These are phyloP conservation scores for Sitodiplosis mosellana DNA, from an alignment of 1,140 invertebrate genomes.

Conservation along the genomic window DNA sequence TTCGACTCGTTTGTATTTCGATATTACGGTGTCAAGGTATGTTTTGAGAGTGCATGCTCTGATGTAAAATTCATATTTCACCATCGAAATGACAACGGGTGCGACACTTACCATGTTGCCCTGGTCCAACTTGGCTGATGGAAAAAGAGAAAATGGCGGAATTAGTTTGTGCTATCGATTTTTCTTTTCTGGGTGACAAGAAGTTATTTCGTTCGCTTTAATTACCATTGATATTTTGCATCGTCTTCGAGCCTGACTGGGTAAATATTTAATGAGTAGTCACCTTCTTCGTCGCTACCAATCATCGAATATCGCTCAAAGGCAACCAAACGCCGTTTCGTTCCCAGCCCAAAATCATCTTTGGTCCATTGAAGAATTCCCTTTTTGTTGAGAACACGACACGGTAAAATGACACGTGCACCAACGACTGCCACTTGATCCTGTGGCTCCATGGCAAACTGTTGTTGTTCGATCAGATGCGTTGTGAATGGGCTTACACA, in stretches of 20 bases:
- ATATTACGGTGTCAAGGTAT: neutral
- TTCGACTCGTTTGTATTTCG: neutral
- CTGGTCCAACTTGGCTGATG: slow-evolving; percentile 21
- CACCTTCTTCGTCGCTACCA: slow-evolving; percentile 58
- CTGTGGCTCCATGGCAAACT: slow-evolving; percentile 68
- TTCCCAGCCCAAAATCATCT: slow-evolving; percentile 65
- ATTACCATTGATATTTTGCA: slow-evolving; percentile 58
- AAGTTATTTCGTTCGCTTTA: slow-evolving; percentile 17
- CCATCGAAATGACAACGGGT: too few species aligned
- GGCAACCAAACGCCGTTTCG: slow-evolving; percentile 51
- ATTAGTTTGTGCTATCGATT: too few species aligned
- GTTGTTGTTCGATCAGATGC: slow-evolving; percentile 16
- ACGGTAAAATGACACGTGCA: slow-evolving; percentile 47
- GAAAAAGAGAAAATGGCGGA: slow-evolving; percentile 5
- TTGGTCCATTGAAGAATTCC: slow-evolving; percentile 72
- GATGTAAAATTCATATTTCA: too few species aligned
- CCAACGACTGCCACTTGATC: slow-evolving; percentile 56
- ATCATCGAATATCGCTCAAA: slow-evolving; percentile 69
- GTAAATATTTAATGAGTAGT: slow-evolving; percentile 51
- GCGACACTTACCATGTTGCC: slow-evolving; percentile 31
- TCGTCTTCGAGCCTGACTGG: slow-evolving; percentile 60
- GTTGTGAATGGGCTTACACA: too few species aligned
- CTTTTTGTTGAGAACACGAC: slow-evolving; percentile 49
- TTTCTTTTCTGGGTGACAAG: slow-evolving; percentile 22
- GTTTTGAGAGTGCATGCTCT: too few species aligned